These are phyloP conservation scores for Crepidodera aurea DNA, from an alignment of 2,888 invertebrate genomes.

Conservation along the genomic window DNA sequence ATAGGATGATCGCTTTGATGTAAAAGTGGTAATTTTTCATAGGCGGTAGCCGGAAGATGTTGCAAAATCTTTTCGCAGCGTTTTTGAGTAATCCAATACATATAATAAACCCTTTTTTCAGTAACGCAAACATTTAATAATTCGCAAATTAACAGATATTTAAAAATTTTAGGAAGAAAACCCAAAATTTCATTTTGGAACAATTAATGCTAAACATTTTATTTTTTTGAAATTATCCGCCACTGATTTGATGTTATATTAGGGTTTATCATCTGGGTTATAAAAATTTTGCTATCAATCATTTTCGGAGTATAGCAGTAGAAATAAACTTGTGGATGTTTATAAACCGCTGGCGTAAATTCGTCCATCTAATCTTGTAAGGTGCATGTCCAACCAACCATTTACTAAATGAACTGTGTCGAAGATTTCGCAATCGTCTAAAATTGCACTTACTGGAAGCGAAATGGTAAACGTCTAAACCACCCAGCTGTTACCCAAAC, in stretches of 20 bases:
- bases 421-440: conserved; percentile 26
- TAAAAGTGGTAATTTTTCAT: conserved; percentile 84
- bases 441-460: conserved; percentile 29
- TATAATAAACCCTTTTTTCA: too few species aligned
- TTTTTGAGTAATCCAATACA: conserved; percentile 90
- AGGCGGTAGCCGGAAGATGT: conserved; percentile 88
- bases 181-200: too few species aligned
- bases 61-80: conserved; percentile 95
- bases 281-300: too few species aligned
- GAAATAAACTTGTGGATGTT: not conserved
- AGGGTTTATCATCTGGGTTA: too few species aligned
- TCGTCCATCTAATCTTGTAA: not conserved
- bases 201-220: too few species aligned
- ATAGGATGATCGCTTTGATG: conserved; percentile 83
- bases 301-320: too few species aligned
- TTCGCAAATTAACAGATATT: too few species aligned
- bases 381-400: not conserved
- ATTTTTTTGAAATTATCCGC: too few species aligned
- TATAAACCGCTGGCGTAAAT: not conserved
- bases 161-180: too few species aligned
- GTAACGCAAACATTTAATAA: too few species aligned
- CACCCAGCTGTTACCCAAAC: conserved; percentile 30
- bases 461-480: too few species aligned
- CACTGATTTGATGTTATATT: too few species aligned
- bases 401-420: conserved; percentile 21